A percentile compares a stretch with the other conserved stretches of the same genome.
These are phyloP conservation scores for Conger conger DNA, from an alignment of 2,113 vertebrate genomes.

Conservation along the genomic window DNA sequence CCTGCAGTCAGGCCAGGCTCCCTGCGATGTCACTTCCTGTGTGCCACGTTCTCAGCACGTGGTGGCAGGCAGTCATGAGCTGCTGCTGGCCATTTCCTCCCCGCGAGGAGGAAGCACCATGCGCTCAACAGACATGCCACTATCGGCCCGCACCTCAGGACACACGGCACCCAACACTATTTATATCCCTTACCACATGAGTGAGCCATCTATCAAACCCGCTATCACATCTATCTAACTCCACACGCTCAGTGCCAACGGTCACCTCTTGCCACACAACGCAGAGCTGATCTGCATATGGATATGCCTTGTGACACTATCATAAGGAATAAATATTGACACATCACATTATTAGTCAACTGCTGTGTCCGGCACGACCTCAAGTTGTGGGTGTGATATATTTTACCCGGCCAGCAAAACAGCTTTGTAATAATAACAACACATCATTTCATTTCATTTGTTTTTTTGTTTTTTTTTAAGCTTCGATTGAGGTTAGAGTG, in stretches of 20 bases:
- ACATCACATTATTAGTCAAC: background rate
- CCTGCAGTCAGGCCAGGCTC: background rate
- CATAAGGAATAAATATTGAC: background rate
- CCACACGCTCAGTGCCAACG: background rate
- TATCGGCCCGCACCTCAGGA: background rate
- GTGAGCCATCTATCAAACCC: background rate
- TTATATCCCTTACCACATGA: background rate
- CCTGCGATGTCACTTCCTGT: constrained; percentile 18
- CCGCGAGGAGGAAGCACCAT: background rate
- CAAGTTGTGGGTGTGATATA: background rate
- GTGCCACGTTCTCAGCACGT: background rate
- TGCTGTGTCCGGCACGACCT: background rate
- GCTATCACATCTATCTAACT: no score
- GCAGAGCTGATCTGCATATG: background rate
- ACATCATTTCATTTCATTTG: background rate
- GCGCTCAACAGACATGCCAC: background rate
- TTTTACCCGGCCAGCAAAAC: background rate
- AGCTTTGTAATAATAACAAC: background rate
- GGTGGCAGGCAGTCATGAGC: background rate
- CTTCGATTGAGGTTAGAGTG: background rate
- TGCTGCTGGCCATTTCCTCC: background rate
- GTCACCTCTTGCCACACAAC: background rate
- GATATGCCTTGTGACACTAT: background rate
- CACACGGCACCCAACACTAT: background rate
- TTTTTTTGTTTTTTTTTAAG: no score